Evolutionary conservation across 2,888 invertebrate genomes (phyloP).

Genomic region (Apamea crenata): DNA sequence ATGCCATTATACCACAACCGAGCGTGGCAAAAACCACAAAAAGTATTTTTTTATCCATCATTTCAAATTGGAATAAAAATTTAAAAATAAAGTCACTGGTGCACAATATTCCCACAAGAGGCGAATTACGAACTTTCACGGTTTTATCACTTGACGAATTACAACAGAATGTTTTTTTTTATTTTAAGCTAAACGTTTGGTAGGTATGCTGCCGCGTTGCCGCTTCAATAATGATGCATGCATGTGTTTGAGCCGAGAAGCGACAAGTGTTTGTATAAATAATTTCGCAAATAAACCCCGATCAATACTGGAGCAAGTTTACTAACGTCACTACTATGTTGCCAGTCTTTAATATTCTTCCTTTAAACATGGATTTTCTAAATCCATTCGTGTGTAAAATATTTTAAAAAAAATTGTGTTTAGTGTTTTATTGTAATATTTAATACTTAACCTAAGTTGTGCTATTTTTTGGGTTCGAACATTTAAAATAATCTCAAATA

Average conservation of each 20-base stretch:
- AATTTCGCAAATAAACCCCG: slow-evolving; percentile 73
- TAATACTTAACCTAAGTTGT: rapidly evolving
- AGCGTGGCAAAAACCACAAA: slow-evolving; percentile 70
- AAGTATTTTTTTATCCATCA: slow-evolving; percentile 71
- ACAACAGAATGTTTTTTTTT: slow-evolving; percentile 1
- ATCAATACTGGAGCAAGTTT: slow-evolving; percentile 76
- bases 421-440: rapidly evolving
- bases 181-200: slow-evolving; percentile 1
- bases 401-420: rapidly evolving
- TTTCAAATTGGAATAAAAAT: slow-evolving; percentile 48
- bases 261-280: slow-evolving; percentile 79
- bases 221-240: slow-evolving; percentile 65
- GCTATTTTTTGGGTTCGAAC: rapidly evolving
- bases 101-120: slow-evolving; percentile 34
- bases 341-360: slow-evolving; percentile 50
- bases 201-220: slow-evolving; percentile 48
- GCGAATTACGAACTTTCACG: slow-evolving; percentile 42
- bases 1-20: slow-evolving; percentile 67
- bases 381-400: rapidly evolving
- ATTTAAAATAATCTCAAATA: neutral
- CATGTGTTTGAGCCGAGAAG: slow-evolving; percentile 62
- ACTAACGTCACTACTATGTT: slow-evolving; percentile 79
- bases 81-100: slow-evolving; percentile 39
- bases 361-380: neutral
- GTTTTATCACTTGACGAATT: slow-evolving; percentile 25